Evolutionary conservation across 1,140 invertebrate genomes (phyloP).

Genomic region (Musca vetustissima): DNA sequence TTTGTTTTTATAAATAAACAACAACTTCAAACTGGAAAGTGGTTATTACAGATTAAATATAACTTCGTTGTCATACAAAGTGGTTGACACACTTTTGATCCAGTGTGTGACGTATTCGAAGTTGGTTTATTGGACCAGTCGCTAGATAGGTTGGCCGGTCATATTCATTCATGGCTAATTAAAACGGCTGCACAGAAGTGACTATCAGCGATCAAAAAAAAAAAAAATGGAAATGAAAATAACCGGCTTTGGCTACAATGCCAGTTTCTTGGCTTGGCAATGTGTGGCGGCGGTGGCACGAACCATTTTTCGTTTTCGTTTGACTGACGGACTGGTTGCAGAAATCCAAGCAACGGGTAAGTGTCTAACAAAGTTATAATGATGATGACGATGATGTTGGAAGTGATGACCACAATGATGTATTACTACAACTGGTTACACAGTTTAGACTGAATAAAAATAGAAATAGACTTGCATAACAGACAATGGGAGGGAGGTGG

Average conservation of each 20-base stretch:
- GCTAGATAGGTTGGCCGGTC: neutral
- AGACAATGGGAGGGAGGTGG: too few relatives aligned
- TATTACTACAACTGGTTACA: neutral
- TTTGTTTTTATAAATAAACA: neutral
- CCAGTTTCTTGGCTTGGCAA: neutral
- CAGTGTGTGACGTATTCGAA: neutral
- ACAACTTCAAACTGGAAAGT: neutral
- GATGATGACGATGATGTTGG: neutral
- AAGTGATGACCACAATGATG: neutral
- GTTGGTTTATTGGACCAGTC: neutral
- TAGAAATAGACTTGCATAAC: too few relatives aligned
- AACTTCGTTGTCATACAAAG: neutral
- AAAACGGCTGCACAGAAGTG: neutral
- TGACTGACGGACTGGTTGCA: neutral
- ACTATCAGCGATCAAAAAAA: too few relatives aligned
- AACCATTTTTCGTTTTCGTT: neutral
- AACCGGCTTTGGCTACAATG: neutral
- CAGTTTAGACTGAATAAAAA: too few relatives aligned
- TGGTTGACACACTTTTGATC: constrained; percentile 16
- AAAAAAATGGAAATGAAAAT: too few relatives aligned
- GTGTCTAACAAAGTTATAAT: neutral
- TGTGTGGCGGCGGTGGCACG: neutral
- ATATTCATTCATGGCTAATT: constrained; percentile 8
- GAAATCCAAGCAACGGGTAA: neutral
- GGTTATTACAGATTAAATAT: constrained; percentile 9